Evolutionary conservation across 2,888 invertebrate species (phyloP), one percentile per base, ranked within the genome.

Genomic region (Eurytoma californica): DNA sequence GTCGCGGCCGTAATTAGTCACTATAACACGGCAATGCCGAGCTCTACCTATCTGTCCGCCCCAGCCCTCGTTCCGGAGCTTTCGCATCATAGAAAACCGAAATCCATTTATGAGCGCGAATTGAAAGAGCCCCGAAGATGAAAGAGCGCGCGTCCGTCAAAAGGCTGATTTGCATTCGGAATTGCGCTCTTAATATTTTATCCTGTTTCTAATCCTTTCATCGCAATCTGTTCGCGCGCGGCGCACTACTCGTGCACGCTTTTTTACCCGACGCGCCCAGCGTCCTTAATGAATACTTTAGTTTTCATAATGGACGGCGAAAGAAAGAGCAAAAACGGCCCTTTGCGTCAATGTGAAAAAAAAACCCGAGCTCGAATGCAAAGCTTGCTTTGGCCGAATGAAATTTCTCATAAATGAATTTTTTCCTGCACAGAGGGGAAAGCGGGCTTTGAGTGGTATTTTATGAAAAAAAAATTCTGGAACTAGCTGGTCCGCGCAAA

Each of bases 1-100:
- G 28, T 68, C 69, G 53, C 47, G 14, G 24, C 53, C 51, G 78
- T 75, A 82, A 83, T 83, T 79, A 82, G 76, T 83, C 80, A 81
- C 69, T 77, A 39, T 9, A 39, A 7, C 60, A 51, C 69, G 51
- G 53, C n/a, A n/a, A n/a, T 9, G 18, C 28, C 9, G 57, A 3
- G n/a, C 16, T 49, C 55, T 58, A 18, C 2, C 47, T 65, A n/a
- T 60, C n/a, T 12, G 16, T 18, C 16, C 28, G n/a, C 14, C 13
- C 28, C 24, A 24, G 24, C 12, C 30, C 68, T 47, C n/a, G 20
- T 49, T 47, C 16, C 55, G 18, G 12, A 20, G 57, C 24, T 53
- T 66, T 53, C 53, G 5, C 49, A 47, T 57, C 68, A 55, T 55
- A 55, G 63, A 66, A 74, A 72, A 75, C 72, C 28, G 18, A 76